Percentiles rank a stretch among this genome's conserved stretches.
These are phyloP conservation scores for Hybos culiciformis DNA, from an alignment of 2,888 invertebrate species.

Conservation along the genomic window DNA sequence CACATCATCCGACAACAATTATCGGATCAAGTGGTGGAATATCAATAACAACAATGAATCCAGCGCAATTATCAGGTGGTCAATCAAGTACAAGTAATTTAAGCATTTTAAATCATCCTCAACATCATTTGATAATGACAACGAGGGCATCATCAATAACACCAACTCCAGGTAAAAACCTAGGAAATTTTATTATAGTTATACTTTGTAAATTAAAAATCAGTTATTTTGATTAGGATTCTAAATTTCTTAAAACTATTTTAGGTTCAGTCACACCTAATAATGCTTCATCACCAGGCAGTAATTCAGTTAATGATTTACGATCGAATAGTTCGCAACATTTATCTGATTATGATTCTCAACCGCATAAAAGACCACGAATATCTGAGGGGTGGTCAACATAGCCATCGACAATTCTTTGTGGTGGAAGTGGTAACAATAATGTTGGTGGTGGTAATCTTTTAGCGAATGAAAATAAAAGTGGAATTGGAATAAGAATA, in stretches of 20 bases:
- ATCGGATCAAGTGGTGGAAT: slow-evolving; percentile 17
- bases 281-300: slow-evolving; percentile 60
- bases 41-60: slow-evolving; percentile 27
- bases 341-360: slow-evolving; percentile 48
- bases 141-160: slow-evolving; percentile 46
- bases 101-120: slow-evolving; percentile 42
- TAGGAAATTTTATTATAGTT: neutral
- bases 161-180: slow-evolving; percentile 38
- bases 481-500: slow-evolving; percentile 12
- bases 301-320: slow-evolving; percentile 40
- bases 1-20: slow-evolving; percentile 17
- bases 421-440: slow-evolving; percentile 5
- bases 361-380: slow-evolving; percentile 63
- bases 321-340: slow-evolving; percentile 27
- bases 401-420: slow-evolving; percentile 42
- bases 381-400: slow-evolving; percentile 84
- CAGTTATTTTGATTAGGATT: neutral
- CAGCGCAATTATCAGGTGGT: slow-evolving; percentile 23
- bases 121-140: slow-evolving; percentile 36
- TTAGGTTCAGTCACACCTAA: slow-evolving; percentile 71
- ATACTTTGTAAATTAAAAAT: neutral
- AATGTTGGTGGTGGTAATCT: slow-evolving; percentile 6
- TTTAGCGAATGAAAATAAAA: slow-evolving; percentile 14
- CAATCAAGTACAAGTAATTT: slow-evolving; percentile 33
- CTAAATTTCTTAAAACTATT: neutral